phyloP scores from a whole-genome alignment of 2,113 vertebrate species.

The Channa maculata region DNA sequence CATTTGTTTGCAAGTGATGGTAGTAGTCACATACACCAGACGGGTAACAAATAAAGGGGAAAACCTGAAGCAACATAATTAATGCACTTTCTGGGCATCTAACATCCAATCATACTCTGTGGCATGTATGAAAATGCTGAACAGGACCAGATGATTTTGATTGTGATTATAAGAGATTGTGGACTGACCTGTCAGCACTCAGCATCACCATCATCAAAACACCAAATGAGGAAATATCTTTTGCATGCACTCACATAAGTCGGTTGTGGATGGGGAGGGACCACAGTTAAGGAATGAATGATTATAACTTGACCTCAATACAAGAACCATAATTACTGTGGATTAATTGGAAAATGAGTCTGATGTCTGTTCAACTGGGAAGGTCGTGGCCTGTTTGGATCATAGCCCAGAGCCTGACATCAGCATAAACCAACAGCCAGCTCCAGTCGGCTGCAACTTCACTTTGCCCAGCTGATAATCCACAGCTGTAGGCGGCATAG shows the following conservation, averaged over 20 bases:
- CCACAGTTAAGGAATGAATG: slow-evolving; percentile 1
- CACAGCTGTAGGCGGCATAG: not conserved
- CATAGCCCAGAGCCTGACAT: not conserved
- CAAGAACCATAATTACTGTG: slow-evolving; percentile 2
- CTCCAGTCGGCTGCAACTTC: slow-evolving; percentile 12
- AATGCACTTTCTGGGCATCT: no score
- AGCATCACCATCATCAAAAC: no score
- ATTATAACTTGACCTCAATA: not conserved
- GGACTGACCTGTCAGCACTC: no score
- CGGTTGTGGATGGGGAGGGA: not conserved
- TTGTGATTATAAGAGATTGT: no score
- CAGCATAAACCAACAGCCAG: not conserved
- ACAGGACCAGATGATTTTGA: no score
- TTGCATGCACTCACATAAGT: not conserved
- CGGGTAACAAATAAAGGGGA: no score
- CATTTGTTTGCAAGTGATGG: no score
- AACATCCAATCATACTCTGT: no score
- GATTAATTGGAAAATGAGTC: slow-evolving; percentile 17
- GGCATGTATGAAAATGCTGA: no score
- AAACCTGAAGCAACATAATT: no score
- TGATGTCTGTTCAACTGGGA: slow-evolving; percentile 4
- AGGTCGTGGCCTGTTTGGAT: slow-evolving; percentile 40
- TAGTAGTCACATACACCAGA: no score
- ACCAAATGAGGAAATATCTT: no score
- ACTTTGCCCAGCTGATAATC: slow-evolving; percentile 17